These are phyloP conservation scores for Planococcus citri DNA, from an alignment of 1,140 invertebrate species.

Conservation along the genomic window DNA sequence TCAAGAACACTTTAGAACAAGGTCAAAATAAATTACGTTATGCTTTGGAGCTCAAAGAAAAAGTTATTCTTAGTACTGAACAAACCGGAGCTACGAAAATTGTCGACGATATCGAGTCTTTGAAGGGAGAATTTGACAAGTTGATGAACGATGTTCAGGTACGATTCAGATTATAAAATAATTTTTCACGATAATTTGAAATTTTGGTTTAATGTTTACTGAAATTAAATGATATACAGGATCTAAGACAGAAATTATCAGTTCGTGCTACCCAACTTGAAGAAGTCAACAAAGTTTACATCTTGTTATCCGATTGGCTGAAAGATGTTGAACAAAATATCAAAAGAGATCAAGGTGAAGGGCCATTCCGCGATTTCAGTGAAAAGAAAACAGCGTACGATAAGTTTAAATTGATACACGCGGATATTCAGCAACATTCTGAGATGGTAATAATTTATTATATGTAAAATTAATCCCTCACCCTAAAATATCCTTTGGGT, in stretches of 20 bases:
- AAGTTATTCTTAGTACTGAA: slow-evolving; percentile 83
- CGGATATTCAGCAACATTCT: slow-evolving; percentile 61
- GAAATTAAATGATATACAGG: slow-evolving; percentile 38
- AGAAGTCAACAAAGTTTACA: slow-evolving; percentile 68
- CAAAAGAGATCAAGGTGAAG: slow-evolving; percentile 45
- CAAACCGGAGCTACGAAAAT: slow-evolving; percentile 71
- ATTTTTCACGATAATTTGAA: background rate
- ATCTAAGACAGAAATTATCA: slow-evolving; percentile 56
- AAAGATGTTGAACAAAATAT: slow-evolving; percentile 75
- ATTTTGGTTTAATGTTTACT: background rate
- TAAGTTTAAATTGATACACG: slow-evolving; percentile 61
- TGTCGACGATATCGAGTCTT: slow-evolving; percentile 73
- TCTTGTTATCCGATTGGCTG: slow-evolving; percentile 67
- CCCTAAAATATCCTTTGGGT: background rate
- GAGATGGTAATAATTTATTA: slow-evolving; percentile 45
- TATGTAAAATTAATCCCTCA: no score
- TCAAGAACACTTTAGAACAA: slow-evolving; percentile 74
- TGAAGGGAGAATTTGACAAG: slow-evolving; percentile 79
- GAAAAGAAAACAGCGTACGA: slow-evolving; percentile 79
- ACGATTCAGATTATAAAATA: slow-evolving; percentile 13
- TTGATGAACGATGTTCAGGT: slow-evolving; percentile 54
- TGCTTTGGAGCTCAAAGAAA: slow-evolving; percentile 78
- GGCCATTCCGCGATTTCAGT: slow-evolving; percentile 63
- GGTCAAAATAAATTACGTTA: slow-evolving; percentile 83
- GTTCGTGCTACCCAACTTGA: slow-evolving; percentile 60